Percentiles rank a stretch among this genome's conserved stretches.
Conservation (phyloP, 2,113 vertebrate species). For the Salvator merianae region DNA sequence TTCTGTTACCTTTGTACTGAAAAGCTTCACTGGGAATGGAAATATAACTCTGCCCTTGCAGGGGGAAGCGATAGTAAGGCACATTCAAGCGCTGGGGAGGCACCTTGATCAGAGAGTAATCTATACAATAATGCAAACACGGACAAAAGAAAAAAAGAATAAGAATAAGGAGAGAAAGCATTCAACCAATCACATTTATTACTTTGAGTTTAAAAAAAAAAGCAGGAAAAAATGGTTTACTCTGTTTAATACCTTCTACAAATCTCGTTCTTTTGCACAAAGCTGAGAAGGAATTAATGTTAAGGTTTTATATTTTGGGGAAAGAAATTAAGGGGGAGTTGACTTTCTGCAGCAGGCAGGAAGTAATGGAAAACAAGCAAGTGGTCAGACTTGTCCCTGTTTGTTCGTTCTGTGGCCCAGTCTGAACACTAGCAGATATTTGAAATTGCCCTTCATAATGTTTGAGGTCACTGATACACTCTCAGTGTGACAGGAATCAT, state of each 20-base stretch:
- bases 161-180: slow-evolving; percentile 9
- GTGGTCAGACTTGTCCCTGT: too few relatives aligned
- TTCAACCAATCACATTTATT: neutral
- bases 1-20: slow-evolving; percentile 79
- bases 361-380: too few relatives aligned
- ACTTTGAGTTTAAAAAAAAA: neutral
- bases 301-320: neutral
- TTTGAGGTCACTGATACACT: too few relatives aligned
- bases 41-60: slow-evolving; percentile 86
- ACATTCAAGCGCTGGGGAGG: slow-evolving; percentile 76
- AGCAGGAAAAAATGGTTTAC: neutral
- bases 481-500: too few relatives aligned
- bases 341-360: neutral
- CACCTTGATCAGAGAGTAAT: slow-evolving; percentile 87
- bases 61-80: slow-evolving; percentile 88
- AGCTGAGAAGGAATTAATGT: too few relatives aligned
- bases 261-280: neutral
- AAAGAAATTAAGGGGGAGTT: rapidly evolving
- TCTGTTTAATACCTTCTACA: neutral
- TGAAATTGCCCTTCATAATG: too few relatives aligned
- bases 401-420: too few relatives aligned
- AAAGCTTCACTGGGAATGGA: slow-evolving; percentile 91
- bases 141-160: neutral
- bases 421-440: too few relatives aligned
- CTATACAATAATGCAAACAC: slow-evolving; percentile 65